phyloP scores from a whole-genome alignment of 2,113 vertebrate genomes.

The Anhinga rufa region DNA sequence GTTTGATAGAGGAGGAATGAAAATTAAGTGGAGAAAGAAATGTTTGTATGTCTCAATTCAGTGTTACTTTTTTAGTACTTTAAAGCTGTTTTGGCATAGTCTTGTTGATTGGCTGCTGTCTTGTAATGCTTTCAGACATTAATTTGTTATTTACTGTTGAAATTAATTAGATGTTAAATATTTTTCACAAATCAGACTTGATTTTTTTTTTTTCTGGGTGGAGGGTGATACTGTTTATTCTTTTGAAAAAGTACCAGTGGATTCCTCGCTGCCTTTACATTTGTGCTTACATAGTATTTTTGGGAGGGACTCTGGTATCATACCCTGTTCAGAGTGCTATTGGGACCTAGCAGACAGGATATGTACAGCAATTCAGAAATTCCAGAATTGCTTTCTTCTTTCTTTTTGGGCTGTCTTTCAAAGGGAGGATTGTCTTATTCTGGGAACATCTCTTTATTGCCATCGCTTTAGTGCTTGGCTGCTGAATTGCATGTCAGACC shows the following conservation, averaged over 20 bases:
- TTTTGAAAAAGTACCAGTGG: neutral
- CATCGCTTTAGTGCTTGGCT: neutral
- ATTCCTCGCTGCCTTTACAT: neutral
- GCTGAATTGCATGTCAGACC: neutral
- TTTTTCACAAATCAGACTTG: neutral
- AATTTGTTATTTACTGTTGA: neutral
- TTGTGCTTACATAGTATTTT: neutral
- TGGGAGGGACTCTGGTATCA: neutral
- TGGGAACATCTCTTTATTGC: neutral
- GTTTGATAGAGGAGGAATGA: constrained; percentile 1
- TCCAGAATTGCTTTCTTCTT: neutral
- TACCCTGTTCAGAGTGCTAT: neutral
- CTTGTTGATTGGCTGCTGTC: neutral
- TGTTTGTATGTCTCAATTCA: neutral
- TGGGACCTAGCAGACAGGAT: neutral
- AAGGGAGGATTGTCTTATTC: neutral
- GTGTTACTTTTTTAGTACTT: neutral
- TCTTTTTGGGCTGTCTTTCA: neutral
- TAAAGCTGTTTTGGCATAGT: neutral
- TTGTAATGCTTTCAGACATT: neutral
- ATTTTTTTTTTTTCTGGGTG: neutral
- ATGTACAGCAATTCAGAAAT: neutral
- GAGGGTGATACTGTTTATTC: neutral
- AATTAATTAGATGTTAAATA: neutral
- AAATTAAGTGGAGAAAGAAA: neutral